Conservation (phyloP, 2,113 vertebrate genomes). For the Callaeas wilsoni region DNA sequence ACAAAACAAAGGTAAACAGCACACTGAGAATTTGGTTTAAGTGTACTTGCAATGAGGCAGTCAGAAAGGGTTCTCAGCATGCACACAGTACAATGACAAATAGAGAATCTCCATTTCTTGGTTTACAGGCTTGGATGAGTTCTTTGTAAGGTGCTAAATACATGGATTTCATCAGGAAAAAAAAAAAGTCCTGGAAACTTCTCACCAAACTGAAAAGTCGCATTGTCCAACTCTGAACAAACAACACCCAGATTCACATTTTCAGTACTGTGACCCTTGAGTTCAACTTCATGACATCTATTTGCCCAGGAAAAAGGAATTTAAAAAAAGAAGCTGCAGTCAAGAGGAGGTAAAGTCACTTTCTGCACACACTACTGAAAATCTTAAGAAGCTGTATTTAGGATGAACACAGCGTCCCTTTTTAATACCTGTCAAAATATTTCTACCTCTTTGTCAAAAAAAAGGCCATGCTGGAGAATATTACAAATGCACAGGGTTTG, state of each 20-base stretch:
- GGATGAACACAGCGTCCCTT: background rate
- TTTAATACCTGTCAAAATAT: background rate
- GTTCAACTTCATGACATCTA: background rate
- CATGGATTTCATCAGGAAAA: background rate
- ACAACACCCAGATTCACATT: background rate
- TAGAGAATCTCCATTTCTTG: background rate
- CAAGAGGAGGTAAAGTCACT: background rate
- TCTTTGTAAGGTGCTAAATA: background rate
- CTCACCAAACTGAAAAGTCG: background rate
- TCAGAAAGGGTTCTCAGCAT: background rate
- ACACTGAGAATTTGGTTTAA: background rate
- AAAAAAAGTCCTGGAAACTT: background rate
- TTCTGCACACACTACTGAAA: background rate
- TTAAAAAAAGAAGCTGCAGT: background rate
- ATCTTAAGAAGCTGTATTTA: background rate
- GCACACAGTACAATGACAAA: background rate
- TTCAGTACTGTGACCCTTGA: background rate
- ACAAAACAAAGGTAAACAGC: conserved; percentile 5
- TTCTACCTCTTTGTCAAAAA: background rate
- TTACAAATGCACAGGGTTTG: background rate
- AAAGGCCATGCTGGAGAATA: background rate
- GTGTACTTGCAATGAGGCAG: background rate
- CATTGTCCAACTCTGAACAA: background rate
- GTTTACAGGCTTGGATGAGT: background rate
- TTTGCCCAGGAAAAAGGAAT: background rate